Percentiles rank a stretch among this genome's conserved stretches.
phyloP scores from a whole-genome alignment of 1,140 invertebrate genomes.

The Anastatus disparis region DNA sequence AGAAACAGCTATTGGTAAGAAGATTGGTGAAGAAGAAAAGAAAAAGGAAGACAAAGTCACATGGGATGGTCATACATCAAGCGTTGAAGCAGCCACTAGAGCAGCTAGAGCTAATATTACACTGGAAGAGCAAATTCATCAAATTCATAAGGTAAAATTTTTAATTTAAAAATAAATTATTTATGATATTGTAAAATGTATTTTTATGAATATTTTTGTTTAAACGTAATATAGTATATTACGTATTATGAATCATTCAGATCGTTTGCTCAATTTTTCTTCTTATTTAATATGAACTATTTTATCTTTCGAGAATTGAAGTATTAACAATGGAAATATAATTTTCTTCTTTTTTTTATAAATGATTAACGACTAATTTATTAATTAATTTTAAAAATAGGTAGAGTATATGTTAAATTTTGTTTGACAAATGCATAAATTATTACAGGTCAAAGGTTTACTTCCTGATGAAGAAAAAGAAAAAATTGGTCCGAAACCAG shows the following conservation, averaged over 20 bases:
- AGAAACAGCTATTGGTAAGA: slow-evolving; percentile 99
- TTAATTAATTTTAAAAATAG: too few relatives aligned
- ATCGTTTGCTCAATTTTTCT: too few relatives aligned
- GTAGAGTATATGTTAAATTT: too few relatives aligned
- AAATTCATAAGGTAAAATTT: slow-evolving; percentile 87
- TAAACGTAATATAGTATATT: neutral
- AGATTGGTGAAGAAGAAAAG: slow-evolving; percentile 95
- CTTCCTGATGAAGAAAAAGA: slow-evolving; percentile 95
- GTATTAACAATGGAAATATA: too few relatives aligned
- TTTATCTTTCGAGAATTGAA: too few relatives aligned
- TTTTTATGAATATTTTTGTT: neutral
- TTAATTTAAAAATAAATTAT: neutral
- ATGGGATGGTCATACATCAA: slow-evolving; percentile 98
- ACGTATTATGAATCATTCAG: too few relatives aligned
- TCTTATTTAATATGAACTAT: too few relatives aligned
- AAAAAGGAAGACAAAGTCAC: slow-evolving; percentile 90
- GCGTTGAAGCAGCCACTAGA: slow-evolving; percentile 89
- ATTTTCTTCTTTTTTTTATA: too few relatives aligned
- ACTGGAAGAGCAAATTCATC: slow-evolving; percentile 95
- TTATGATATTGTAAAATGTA: neutral
- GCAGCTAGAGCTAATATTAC: slow-evolving; percentile 95
- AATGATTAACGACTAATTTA: too few relatives aligned
- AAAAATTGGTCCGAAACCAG: slow-evolving; percentile 86
- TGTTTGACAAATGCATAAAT: neutral
- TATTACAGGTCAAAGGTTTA: slow-evolving; percentile 76